These are phyloP conservation scores for Apomyelois bistriatella DNA, from an alignment of 2,888 invertebrate species.

Conservation along the genomic window DNA sequence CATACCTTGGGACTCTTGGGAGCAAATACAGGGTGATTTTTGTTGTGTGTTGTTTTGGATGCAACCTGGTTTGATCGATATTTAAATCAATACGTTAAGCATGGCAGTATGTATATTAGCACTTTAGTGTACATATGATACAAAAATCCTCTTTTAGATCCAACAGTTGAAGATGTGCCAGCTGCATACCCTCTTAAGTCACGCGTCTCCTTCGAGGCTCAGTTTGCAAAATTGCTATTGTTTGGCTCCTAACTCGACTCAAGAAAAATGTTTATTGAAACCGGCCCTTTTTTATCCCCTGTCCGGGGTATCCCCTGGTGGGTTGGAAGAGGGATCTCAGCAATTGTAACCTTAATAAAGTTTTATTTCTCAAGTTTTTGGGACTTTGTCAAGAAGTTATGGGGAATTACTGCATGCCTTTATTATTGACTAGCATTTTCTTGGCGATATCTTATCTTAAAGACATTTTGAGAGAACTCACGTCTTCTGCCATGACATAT, in stretches of 20 bases:
- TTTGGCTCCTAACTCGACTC: conserved; percentile 13
- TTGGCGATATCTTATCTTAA: too few species aligned
- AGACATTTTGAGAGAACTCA: too few species aligned
- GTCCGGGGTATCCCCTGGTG: background rate
- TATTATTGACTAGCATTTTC: too few species aligned
- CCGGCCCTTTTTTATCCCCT: conserved; percentile 11
- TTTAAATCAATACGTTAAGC: too few species aligned
- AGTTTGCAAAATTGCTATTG: conserved; percentile 17
- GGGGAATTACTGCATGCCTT: background rate
- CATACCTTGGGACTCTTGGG: too few species aligned
- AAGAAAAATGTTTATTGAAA: conserved; percentile 21
- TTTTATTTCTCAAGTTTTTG: conserved; percentile 7
- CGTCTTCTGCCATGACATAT: too few species aligned
- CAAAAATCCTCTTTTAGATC: too few species aligned
- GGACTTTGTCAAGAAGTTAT: background rate
- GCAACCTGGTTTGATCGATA: too few species aligned
- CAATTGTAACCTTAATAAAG: conserved; percentile 12
- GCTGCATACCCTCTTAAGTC: background rate
- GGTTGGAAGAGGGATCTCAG: background rate
- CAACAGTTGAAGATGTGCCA: background rate
- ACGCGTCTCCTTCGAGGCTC: conserved; percentile 9
- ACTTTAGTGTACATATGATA: too few species aligned
- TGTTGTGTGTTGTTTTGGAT: too few species aligned
- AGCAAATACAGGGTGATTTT: too few species aligned
- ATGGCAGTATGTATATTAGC: too few species aligned